Evolutionary conservation across 2,888 invertebrate species (phyloP), one percentile per base, ranked within the genome.

Genomic region (Nasonia oneida): DNA sequence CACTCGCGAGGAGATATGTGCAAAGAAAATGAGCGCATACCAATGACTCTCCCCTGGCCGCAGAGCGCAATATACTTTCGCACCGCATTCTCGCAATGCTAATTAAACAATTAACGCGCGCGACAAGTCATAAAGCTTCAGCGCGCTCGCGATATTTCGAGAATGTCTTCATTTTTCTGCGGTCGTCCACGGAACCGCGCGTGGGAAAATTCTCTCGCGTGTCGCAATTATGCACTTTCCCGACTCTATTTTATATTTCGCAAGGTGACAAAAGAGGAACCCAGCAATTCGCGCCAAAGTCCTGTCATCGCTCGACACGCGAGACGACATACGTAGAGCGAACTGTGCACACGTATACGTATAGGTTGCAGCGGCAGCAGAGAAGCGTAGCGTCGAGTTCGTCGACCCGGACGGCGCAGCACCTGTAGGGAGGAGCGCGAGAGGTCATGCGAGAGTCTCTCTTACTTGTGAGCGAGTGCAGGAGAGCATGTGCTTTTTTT

Each of bases 41-140:
- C 79, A 42, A 23, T 23, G 10, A 61, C 81, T 15, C 76, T 75
- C 14, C 57, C 57, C 23, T 61, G 53, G n/a, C 2, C 57, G 57
- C 57, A n/a, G 18, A 53, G 23, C n/a, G 57, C 57, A 10, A 53
- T 75, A 50, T 70, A 75, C 80, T 73, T 81, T 84, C 80, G 50
- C 81, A 75, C 67, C 50, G 29, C 67, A 77, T 83, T 81, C 77
- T 70, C 47, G 81, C 33, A n/a, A 87, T 83, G 87, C 81, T 83
- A 87, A 87, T 87, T 81, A 79, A 79, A 85, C 83, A 85, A 87
- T 87, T 85, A 85, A 81, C 76, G 79, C 85, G 83, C n/a, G 79
- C 83, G 83, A 81, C 81, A 85, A 85, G 83, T 87, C 85, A 81
- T 85, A 80, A 87, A 85, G 77, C 53, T 74, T 64, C 37, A 2